Evolutionary conservation across 2,113 vertebrate species (phyloP).

Genomic region (Mesocricetus auratus): DNA sequence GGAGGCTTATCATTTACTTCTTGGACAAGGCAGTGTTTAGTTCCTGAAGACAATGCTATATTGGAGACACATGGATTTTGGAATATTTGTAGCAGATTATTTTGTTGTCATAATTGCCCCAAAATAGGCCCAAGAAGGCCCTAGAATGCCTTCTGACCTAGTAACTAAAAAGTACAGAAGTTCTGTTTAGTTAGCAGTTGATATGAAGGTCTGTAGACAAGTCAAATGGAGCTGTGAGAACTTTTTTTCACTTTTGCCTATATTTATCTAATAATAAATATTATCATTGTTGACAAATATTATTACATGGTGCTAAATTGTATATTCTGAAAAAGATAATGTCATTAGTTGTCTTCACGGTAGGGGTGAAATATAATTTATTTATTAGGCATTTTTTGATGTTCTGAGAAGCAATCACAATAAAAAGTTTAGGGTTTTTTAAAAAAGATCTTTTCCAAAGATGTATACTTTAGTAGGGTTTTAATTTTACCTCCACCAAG

Average conservation of each 20-base stretch:
- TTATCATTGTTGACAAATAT: neutral
- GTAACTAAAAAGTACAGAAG: neutral
- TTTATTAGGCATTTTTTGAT: conserved; percentile 16
- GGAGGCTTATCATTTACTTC: neutral
- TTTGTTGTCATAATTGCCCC: neutral
- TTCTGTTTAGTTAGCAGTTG: neutral
- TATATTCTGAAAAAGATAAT: conserved; percentile 46
- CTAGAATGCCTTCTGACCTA: neutral
- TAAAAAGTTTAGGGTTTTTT: conserved; percentile 33
- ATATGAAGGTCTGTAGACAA: neutral
- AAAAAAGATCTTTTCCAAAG: conserved; percentile 49
- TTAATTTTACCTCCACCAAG: conserved; percentile 29
- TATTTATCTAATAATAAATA: conserved; percentile 19
- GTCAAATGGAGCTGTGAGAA: neutral
- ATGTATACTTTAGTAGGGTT: neutral
- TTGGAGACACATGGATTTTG: neutral
- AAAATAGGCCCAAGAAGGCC: neutral
- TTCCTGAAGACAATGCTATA: neutral
- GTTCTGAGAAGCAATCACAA: conserved; percentile 28
- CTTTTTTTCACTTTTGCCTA: neutral
- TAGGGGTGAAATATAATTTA: conserved; percentile 15
- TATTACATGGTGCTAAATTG: neutral
- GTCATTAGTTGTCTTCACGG: conserved; percentile 15
- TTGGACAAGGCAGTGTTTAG: neutral
- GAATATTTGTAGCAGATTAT: neutral